These are phyloP conservation scores for Crenuchus spilurus DNA, from an alignment of 2,797 vertebrate genomes.

Conservation along the genomic window DNA sequence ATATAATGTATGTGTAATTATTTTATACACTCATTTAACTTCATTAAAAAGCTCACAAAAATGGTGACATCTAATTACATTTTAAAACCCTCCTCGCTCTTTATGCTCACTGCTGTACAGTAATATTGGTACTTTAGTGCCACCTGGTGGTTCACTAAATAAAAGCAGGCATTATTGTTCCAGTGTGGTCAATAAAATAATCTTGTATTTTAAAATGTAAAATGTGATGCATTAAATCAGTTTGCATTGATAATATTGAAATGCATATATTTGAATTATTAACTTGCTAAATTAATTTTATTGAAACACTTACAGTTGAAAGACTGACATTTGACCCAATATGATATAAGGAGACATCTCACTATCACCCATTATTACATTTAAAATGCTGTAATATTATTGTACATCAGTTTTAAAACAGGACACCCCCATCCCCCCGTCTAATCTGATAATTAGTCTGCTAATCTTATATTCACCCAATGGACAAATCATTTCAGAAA, in stretches of 20 bases:
- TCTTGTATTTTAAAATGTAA: too few relatives aligned
- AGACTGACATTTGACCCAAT: neutral
- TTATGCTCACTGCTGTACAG: neutral
- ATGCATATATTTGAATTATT: neutral
- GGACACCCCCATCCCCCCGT: neutral
- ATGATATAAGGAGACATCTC: too few relatives aligned
- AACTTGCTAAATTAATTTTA: too few relatives aligned
- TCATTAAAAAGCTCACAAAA: neutral
- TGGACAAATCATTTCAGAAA: neutral
- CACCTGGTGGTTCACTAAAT: slow-evolving; percentile 3
- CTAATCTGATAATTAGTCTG: neutral
- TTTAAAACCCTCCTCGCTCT: neutral
- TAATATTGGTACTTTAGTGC: neutral
- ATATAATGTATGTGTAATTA: too few relatives aligned
- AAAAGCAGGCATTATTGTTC: neutral
- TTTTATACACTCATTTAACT: too few relatives aligned
- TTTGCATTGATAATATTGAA: too few relatives aligned
- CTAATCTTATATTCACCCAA: neutral
- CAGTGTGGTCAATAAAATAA: neutral
- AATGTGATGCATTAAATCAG: too few relatives aligned
- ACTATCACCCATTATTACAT: too few relatives aligned
- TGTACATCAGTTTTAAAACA: neutral
- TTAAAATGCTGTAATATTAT: neutral
- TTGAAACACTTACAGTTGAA: too few relatives aligned
- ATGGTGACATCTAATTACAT: neutral